These are phyloP conservation scores for Ophion costatus DNA, from an alignment of 2,888 invertebrate species.

Conservation along the genomic window DNA sequence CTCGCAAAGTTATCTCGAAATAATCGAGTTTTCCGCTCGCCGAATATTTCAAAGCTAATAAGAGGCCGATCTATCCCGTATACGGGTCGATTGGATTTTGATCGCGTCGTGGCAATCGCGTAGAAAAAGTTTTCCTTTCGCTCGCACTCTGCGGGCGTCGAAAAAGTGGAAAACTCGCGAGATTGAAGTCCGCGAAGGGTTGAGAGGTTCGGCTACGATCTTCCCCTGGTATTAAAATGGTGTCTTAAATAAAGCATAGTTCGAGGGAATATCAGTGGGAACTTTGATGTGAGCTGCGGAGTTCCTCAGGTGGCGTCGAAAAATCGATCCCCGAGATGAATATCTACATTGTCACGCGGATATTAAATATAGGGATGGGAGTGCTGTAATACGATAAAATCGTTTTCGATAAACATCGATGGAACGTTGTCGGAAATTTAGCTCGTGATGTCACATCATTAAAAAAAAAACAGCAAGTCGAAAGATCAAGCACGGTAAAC, in stretches of 20 bases:
- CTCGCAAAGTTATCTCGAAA: background rate
- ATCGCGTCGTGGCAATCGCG: slow-evolving; percentile 19
- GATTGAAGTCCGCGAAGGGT: slow-evolving; percentile 22
- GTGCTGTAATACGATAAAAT: no score
- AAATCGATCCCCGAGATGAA: background rate
- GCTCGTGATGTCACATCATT: no score
- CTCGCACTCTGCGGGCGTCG: slow-evolving; percentile 4
- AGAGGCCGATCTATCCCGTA: slow-evolving; percentile 1
- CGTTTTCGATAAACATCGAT: no score
- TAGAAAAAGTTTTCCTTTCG: slow-evolving; percentile 17
- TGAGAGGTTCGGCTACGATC: background rate
- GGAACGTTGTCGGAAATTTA: no score
- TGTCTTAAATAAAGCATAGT: slow-evolving; percentile 1
- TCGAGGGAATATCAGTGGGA: slow-evolving; percentile 11
- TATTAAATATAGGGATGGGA: background rate
- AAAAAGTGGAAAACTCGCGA: slow-evolving; percentile 29
- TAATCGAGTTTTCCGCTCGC: background rate
- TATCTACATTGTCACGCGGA: background rate
- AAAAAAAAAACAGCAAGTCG: no score
- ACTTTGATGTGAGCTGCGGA: background rate
- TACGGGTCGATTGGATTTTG: slow-evolving; percentile 23
- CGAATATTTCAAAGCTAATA: slow-evolving; percentile 31
- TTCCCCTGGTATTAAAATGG: slow-evolving; percentile 52
- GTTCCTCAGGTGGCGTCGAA: background rate
- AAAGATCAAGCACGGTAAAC: no score